Conservation (phyloP, 2,797 vertebrate species). For the Danionella dracula region DNA sequence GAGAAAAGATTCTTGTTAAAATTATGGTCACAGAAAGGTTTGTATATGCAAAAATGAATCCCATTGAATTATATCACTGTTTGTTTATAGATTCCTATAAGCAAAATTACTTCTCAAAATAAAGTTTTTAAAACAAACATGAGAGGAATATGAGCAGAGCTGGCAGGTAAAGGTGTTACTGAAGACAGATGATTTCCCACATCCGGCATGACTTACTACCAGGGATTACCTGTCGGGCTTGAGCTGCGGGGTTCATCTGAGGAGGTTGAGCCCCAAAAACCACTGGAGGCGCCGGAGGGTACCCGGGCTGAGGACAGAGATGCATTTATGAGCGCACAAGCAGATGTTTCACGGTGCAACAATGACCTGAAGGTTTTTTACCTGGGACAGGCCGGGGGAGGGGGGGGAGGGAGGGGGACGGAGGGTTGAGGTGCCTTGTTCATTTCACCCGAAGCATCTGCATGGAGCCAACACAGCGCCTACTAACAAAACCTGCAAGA, state of each 20-base stretch:
- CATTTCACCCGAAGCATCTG: conserved; percentile 92
- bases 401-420: conserved; percentile 74
- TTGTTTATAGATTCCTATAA: no score
- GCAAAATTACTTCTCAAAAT: no score
- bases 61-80: no score
- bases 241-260: conserved; percentile 96
- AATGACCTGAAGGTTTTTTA: conserved; percentile 48
- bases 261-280: conserved; percentile 86
- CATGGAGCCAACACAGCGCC: conserved; percentile 69
- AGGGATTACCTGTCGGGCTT: conserved; percentile 86
- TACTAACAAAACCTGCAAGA: conserved; percentile 29
- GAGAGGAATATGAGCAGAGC: no score
- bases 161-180: no score
- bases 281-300: conserved; percentile 86
- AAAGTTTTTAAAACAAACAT: no score
- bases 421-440: conserved; percentile 94
- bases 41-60: no score
- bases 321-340: background rate
- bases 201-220: no score
- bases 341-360: no score
- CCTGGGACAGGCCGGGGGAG: conserved; percentile 93
- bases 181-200: no score
- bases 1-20: no score
- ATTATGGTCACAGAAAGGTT: no score
- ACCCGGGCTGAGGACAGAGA: conserved; percentile 71